Conservation (phyloP, 2,113 vertebrate genomes). For the Tragelaphus strepsiceros region DNA sequence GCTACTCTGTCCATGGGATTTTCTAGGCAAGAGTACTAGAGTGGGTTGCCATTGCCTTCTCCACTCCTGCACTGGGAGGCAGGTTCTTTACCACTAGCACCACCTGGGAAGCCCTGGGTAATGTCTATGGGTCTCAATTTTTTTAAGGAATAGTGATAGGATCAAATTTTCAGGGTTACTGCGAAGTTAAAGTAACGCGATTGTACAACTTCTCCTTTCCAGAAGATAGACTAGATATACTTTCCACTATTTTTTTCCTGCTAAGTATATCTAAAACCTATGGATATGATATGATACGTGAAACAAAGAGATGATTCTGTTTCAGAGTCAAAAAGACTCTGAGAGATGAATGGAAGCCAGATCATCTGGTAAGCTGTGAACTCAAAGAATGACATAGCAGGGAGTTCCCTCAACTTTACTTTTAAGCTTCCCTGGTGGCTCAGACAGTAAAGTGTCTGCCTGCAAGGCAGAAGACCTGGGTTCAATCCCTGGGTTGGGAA, state of each 20-base stretch:
- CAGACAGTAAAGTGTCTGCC: not conserved
- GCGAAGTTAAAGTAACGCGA: not conserved
- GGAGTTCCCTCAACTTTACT: not conserved
- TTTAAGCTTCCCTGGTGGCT: not conserved
- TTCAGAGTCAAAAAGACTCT: not conserved
- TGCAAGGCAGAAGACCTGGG: not conserved
- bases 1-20: no score
- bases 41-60: no score
- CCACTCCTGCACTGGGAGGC: not conserved
- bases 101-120: not conserved
- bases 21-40: no score
- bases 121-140: not conserved
- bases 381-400: not conserved
- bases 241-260: not conserved
- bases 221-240: not conserved
- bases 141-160: not conserved
- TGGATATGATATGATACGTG: not conserved
- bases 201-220: not conserved
- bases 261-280: not conserved
- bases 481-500: not conserved
- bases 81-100: not conserved
- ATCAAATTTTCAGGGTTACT: not conserved
- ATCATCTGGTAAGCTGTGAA: not conserved
- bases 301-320: not conserved
- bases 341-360: not conserved